These are phyloP conservation scores for Karalla daura DNA, from an alignment of 2,797 vertebrate genomes.

Conservation along the genomic window DNA sequence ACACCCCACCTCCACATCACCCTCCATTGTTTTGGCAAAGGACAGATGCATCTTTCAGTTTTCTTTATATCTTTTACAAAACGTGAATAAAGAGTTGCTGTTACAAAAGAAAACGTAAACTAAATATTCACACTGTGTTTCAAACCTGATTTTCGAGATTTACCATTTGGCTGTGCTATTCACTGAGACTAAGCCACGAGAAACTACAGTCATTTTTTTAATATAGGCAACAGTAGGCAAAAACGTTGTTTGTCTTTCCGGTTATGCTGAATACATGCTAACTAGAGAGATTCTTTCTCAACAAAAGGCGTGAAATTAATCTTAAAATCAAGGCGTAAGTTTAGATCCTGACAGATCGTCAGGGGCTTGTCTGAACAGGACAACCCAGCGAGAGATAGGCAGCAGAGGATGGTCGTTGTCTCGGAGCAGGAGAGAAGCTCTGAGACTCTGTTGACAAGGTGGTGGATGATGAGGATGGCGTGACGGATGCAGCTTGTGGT, in stretches of 20 bases:
- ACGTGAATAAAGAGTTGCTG: not conserved
- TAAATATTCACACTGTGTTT: not conserved
- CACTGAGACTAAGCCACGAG: constrained; percentile 10
- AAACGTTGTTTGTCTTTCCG: constrained; percentile 1
- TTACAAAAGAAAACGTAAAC: not conserved
- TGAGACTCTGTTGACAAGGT: constrained; percentile 82
- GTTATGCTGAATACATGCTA: constrained; percentile 34
- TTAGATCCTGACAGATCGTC: constrained; percentile 5
- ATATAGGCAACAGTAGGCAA: constrained; percentile 28
- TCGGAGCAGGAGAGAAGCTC: constrained; percentile 67
- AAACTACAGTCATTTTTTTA: constrained; percentile 8
- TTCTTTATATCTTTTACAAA: constrained; percentile 6
- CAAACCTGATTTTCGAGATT: not conserved
- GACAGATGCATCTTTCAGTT: constrained; percentile 1
- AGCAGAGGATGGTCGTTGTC: constrained; percentile 84
- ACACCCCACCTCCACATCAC: not conserved
- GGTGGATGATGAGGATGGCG: constrained; percentile 86
- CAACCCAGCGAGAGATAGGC: constrained; percentile 58
- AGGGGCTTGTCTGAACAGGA: constrained; percentile 56
- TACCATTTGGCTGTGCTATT: constrained; percentile 38
- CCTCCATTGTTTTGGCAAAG: constrained; percentile 33
- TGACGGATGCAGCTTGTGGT: constrained; percentile 83
- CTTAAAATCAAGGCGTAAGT: constrained; percentile 25
- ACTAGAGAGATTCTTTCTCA: constrained; percentile 1
- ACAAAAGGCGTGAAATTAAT: not conserved